Evolutionary conservation across 2,888 invertebrate species (phyloP).

Genomic region (Caradrina clavipalpis): DNA sequence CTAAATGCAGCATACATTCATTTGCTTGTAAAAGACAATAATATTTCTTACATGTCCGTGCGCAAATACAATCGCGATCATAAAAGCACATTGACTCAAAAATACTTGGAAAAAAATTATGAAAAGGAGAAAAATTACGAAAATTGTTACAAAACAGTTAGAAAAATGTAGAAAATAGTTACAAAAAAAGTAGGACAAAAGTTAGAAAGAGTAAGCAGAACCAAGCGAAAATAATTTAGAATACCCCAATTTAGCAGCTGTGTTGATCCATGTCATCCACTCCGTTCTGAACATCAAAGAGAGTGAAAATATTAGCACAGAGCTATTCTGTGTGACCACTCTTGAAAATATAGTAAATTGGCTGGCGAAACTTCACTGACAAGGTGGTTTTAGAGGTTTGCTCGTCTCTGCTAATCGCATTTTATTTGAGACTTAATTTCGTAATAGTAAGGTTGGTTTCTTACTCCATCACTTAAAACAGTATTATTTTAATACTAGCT

Average conservation of each 20-base stretch:
- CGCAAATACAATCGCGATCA: neutral
- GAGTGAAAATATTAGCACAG: neutral
- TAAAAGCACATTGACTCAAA: neutral
- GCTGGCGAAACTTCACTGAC: no score
- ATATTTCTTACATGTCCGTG: neutral
- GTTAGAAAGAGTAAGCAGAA: neutral
- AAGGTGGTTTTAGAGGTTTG: no score
- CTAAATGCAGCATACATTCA: no score
- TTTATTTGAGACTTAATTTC: no score
- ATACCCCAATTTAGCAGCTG: conserved; percentile 61
- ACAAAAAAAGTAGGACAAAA: neutral
- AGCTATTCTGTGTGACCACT: neutral
- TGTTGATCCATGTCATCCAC: conserved; percentile 62
- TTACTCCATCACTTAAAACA: no score
- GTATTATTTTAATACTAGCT: no score
- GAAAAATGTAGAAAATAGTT: neutral
- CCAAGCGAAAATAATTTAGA: conserved; percentile 16
- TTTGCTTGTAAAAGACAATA: neutral
- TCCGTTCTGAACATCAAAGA: conserved; percentile 57
- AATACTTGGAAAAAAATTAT: neutral
- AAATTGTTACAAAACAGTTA: neutral
- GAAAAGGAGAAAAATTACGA: neutral
- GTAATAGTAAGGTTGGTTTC: no score
- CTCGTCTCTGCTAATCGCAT: no score
- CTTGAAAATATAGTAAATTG: neutral